Evolutionary conservation across 2,797 vertebrate genomes (phyloP).

Genomic region (Catamblyrhynchus diadema): DNA sequence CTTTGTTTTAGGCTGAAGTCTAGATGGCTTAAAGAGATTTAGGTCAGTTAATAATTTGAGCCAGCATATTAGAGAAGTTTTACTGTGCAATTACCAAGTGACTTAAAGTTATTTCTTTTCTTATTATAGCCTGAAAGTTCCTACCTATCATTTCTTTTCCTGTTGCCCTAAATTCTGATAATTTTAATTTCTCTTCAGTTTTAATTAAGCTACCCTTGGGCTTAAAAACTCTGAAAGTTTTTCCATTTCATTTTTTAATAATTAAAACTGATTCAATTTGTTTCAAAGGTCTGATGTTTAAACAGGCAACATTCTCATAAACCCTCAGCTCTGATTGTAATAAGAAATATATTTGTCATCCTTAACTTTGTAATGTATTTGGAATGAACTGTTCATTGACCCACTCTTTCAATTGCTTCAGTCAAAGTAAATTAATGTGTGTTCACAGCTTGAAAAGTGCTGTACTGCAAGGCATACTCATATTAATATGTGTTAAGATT

Average conservation of each 20-base stretch:
- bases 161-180: background rate
- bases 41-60: background rate
- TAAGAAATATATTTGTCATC: background rate
- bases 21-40: background rate
- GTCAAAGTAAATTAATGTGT: conserved; percentile 47
- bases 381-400: background rate
- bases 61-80: background rate
- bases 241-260: conserved; percentile 3
- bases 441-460: background rate
- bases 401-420: background rate
- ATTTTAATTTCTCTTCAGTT: conserved; percentile 10
- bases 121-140: background rate
- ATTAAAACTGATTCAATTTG: background rate
- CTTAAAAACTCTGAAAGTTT: conserved; percentile 9
- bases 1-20: background rate
- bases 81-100: background rate
- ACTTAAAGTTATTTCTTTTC: conserved; percentile 4
- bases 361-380: background rate
- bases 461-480: background rate
- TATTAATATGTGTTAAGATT: conserved; percentile 28
- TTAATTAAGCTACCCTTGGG: conserved; percentile 39
- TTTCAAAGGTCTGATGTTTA: conserved; percentile 3
- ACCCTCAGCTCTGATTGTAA: background rate
- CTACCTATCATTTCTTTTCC: background rate
- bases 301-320: background rate